Evolutionary conservation across 2,113 vertebrate genomes (phyloP).

Genomic region (Aplodontia rufa): DNA sequence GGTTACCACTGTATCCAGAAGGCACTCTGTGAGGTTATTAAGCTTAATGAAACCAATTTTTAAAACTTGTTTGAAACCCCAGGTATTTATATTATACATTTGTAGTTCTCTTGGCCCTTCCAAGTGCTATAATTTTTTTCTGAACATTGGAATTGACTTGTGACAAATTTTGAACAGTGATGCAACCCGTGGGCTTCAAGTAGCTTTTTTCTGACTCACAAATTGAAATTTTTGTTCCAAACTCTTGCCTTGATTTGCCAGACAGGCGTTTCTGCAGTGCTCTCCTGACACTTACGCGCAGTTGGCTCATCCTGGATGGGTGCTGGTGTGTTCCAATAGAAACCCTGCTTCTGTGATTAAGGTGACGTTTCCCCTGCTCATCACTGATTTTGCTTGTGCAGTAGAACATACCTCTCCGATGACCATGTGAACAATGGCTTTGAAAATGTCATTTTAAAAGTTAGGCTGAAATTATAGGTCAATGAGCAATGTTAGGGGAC

Average conservation of each 20-base stretch:
- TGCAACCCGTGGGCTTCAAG: conserved; percentile 1
- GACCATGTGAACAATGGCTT: neutral
- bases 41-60: conserved; percentile 48
- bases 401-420: neutral
- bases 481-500: neutral
- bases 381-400: conserved; percentile 48
- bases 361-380: no score
- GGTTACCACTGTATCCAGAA: neutral
- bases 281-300: conserved; percentile 50
- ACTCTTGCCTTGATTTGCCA: neutral
- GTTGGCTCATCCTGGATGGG: conserved; percentile 36
- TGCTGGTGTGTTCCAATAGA: conserved; percentile 42
- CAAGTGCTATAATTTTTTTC: neutral
- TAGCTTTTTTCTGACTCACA: conserved; percentile 54
- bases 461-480: neutral
- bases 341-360: conserved; percentile 63
- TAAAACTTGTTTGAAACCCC: conserved; percentile 55
- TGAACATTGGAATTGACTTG: conserved; percentile 54
- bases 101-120: neutral
- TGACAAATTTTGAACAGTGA: conserved; percentile 61
- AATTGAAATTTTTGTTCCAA: conserved; percentile 71
- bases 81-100: neutral
- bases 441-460: conserved; percentile 2
- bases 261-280: neutral
- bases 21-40: neutral